phyloP scores from a whole-genome alignment of 2,113 vertebrate genomes.

The Corapipo altera region DNA sequence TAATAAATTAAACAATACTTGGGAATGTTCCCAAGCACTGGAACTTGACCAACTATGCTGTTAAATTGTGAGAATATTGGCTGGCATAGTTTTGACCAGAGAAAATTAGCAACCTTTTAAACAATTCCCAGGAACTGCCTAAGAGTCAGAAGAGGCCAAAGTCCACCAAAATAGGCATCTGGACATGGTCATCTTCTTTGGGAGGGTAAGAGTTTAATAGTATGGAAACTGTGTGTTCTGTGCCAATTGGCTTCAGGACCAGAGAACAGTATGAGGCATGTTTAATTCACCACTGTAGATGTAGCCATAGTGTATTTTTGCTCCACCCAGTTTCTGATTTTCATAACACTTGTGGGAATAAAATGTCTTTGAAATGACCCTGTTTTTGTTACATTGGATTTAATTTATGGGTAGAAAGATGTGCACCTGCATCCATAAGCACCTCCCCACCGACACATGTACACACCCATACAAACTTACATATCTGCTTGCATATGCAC shows the following conservation, averaged over 20 bases:
- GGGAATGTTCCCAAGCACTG: constrained; percentile 8
- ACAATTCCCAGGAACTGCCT: constrained; percentile 10
- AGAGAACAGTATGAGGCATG: background rate
- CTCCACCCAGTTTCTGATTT: constrained; percentile 43
- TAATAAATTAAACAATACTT: constrained; percentile 61
- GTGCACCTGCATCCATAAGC: background rate
- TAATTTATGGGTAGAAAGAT: background rate
- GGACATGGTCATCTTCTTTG: background rate
- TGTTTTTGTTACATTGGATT: background rate
- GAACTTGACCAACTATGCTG: constrained; percentile 31
- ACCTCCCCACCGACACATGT: background rate
- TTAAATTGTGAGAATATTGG: constrained; percentile 61
- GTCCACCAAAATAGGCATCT: background rate
- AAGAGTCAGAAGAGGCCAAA: background rate
- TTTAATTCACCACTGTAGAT: constrained; percentile 15
- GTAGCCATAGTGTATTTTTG: constrained; percentile 3
- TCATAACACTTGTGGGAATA: constrained; percentile 20
- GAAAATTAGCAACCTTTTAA: constrained; percentile 11
- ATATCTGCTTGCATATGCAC: background rate
- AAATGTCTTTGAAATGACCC: constrained; percentile 22
- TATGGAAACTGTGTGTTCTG: background rate
- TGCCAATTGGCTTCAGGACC: constrained; percentile 17
- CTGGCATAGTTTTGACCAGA: constrained; percentile 30
- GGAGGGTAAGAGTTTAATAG: background rate
- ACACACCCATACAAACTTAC: background rate